phyloP scores from a whole-genome alignment of 1,140 invertebrate genomes.

The Drosophila eugracilis region DNA sequence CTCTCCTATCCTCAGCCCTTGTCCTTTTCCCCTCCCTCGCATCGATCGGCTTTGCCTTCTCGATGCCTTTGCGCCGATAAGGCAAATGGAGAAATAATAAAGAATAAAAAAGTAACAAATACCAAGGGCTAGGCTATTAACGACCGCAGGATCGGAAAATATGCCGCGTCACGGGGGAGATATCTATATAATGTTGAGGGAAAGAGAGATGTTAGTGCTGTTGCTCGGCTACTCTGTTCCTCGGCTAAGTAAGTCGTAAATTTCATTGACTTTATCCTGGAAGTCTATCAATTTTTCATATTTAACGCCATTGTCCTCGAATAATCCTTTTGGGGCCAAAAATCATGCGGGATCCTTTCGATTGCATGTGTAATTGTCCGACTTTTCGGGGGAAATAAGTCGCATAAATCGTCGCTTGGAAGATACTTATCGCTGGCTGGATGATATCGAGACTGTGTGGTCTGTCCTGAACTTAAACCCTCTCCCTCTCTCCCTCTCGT shows the following conservation, averaged over 20 bases:
- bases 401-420: slow-evolving; percentile 67
- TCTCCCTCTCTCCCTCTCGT: too few species aligned
- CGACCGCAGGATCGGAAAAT: slow-evolving; percentile 65
- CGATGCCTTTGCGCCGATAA: slow-evolving; percentile 41
- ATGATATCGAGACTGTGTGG: slow-evolving; percentile 36
- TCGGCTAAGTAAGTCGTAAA: slow-evolving; percentile 78
- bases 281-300: slow-evolving; percentile 68
- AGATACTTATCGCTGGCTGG: slow-evolving; percentile 52
- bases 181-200: slow-evolving; percentile 1
- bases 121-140: slow-evolving; percentile 69
- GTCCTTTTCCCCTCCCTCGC: slow-evolving; percentile 15
- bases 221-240: background rate
- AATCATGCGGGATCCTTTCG: slow-evolving; percentile 62
- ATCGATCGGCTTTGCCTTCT: background rate
- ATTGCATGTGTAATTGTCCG: background rate
- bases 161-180: slow-evolving; percentile 60
- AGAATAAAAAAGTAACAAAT: slow-evolving; percentile 48
- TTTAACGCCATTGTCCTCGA: slow-evolving; percentile 68
- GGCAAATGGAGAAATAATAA: slow-evolving; percentile 62
- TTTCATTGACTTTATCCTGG: slow-evolving; percentile 78
- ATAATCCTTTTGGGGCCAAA: slow-evolving; percentile 61
- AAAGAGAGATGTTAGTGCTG: slow-evolving; percentile 24
- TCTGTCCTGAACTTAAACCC: slow-evolving; percentile 9
- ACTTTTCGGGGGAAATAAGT: slow-evolving; percentile 61
- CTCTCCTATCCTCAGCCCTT: slow-evolving; percentile 11